Evolutionary conservation across 2,888 invertebrate species (phyloP), one percentile per base, ranked within the genome.

Genomic region (Actias luna): DNA sequence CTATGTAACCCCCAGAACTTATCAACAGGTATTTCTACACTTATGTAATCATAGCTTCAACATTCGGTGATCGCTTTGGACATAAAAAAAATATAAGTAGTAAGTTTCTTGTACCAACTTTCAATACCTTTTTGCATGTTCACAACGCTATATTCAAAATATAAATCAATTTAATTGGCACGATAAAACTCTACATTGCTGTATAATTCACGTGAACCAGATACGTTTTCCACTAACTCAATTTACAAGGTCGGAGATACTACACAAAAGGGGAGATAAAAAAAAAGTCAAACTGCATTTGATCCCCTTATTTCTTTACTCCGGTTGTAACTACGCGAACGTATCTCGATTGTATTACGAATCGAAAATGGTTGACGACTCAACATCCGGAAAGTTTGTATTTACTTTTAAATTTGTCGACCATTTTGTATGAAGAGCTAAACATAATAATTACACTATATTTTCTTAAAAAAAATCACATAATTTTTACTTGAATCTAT

Each of bases 161-260:
- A 42, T 42, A 42, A 8, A 50, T 25, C 22, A 46, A 46, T 46
- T 50, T 50, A 50, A 3, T 25, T 2, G 25, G 46, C 12, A 22
- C 22, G 25, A 22, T 25, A 50, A 46, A 46, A 50, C 22, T 8
- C 22, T 12, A 25, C 46, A 50, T 46, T 46, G 10, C 22, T 46
- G 22, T 22, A 46, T 46, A 22, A 16, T n/a, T 27, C 59, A 58
- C 62, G 64, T 67, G 66, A 57, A 64, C 66, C 29, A 63, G 73
- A 69, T 68, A 67, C 63, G 70, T 64, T 70, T 78, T 76, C 72
- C 72, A 72, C 65, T 69, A 72, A 77, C 71, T 71, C 72, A 75
- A 79, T 77, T 74, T 69, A 72, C 79, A 79, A 83, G 79, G 82
- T 79, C 79, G 74, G 58, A 61, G 29, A 16, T 27, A 55, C 55